Conservation (phyloP, 2,113 vertebrate genomes). For the Prolemur simus region DNA sequence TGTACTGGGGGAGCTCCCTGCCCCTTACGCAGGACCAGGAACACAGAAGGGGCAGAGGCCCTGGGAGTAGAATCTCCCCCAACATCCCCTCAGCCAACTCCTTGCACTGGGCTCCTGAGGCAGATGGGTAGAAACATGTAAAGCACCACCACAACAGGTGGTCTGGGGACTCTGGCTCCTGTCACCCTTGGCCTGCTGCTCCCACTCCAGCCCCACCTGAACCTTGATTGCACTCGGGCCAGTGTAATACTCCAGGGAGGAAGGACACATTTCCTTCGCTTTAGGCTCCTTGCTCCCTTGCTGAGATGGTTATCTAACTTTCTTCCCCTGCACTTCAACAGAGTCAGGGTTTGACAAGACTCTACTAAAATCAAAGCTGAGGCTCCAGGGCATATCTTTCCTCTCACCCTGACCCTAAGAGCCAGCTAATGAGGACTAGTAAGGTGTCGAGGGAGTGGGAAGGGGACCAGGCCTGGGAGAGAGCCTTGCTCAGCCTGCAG, state of each 20-base stretch:
- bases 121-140: background rate
- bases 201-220: background rate
- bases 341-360: background rate
- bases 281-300: background rate
- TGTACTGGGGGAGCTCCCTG: background rate
- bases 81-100: background rate
- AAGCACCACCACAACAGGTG: background rate
- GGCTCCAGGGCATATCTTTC: background rate
- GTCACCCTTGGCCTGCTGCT: background rate
- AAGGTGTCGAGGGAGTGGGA: background rate
- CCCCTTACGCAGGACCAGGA: background rate
- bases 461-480: background rate
- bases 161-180: background rate
- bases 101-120: background rate
- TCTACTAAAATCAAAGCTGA: slow-evolving; percentile 1
- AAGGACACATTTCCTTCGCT: background rate
- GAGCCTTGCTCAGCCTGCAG: background rate
- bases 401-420: background rate
- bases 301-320: background rate
- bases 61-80: background rate
- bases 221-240: background rate
- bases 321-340: background rate
- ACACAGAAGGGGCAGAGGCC: background rate
- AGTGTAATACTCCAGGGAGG: fast-evolving
- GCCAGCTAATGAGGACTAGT: background rate